These are phyloP conservation scores for Taurulus bubalis DNA, from an alignment of 2,113 vertebrate species.

Conservation along the genomic window DNA sequence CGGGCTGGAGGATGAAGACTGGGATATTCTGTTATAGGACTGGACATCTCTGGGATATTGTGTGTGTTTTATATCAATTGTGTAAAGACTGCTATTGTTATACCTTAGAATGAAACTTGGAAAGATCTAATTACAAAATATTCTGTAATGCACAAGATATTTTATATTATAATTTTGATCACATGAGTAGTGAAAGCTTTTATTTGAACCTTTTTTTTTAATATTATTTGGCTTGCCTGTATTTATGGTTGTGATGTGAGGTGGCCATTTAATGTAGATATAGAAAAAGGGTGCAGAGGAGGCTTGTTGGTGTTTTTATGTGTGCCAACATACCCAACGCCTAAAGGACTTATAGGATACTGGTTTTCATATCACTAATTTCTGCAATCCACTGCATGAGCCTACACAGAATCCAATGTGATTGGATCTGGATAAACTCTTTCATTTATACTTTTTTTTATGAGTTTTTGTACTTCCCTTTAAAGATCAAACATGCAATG, in stretches of 20 bases:
- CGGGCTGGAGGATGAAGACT: slow-evolving; percentile 62
- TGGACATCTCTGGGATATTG: slow-evolving; percentile 78
- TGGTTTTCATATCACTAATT: slow-evolving; percentile 66
- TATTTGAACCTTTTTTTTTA: slow-evolving; percentile 64
- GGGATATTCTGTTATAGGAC: slow-evolving; percentile 68
- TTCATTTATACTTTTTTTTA: slow-evolving; percentile 73
- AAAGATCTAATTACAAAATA: slow-evolving; percentile 75
- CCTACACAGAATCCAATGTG: slow-evolving; percentile 64
- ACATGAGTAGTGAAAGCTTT: slow-evolving; percentile 73
- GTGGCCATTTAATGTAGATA: slow-evolving; percentile 68
- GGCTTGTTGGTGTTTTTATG: slow-evolving; percentile 54
- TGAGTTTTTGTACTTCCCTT: slow-evolving; percentile 78
- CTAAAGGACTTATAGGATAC: slow-evolving; percentile 62
- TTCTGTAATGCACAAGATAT: slow-evolving; percentile 83
- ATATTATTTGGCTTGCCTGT: slow-evolving; percentile 69
- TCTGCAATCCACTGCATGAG: slow-evolving; percentile 76
- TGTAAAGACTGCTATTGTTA: slow-evolving; percentile 80
- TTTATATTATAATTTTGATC: slow-evolving; percentile 78
- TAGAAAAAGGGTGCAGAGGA: slow-evolving; percentile 44
- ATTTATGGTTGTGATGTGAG: slow-evolving; percentile 78
- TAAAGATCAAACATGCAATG: slow-evolving; percentile 74
- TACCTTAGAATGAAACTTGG: slow-evolving; percentile 75
- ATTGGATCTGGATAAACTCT: slow-evolving; percentile 53
- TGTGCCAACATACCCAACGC: slow-evolving; percentile 71
- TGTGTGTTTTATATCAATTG: slow-evolving; percentile 76